Base-by-base conservation (phyloP, 1,140 invertebrate species). In the Drosophila kikkawai region DNA sequence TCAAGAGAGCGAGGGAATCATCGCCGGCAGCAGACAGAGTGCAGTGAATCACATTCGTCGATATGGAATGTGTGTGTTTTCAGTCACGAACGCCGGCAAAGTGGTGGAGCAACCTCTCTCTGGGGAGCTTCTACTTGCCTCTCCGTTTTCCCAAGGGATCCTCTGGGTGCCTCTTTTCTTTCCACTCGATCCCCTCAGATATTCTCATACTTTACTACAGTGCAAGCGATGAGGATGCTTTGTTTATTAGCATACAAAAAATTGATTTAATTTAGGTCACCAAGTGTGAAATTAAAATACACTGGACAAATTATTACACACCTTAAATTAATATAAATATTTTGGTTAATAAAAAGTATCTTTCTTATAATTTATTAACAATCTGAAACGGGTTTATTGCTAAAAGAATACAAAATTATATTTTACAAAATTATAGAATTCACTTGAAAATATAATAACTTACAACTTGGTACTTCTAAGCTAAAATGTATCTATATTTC, bases 41-140 rank as follows among this genome's bases (percentile, higher is more conserved):
- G 75, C 75, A 78, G 55, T 88, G 83, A 87, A 63, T 83, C 83
- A 83, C 13, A 39, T 6, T 39, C 66, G 29, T 19, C 15, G 50
- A 26, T 37, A 19, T 34, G n/a, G 19, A 42, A 44, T 83, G 83
- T 88, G 83, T 60, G 83, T 87, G 83, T 60, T 57, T 63, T 4
- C 22, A 50, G 83, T 87, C 83, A 87, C 85, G 80, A 77, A 74
- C 80, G 80, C 83, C 80, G 71, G 36, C 68, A 45, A 53, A 17
- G 42, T 17, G 36, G 41, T 82, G 50, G 19, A 47, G 34, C 57
- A 13, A 45, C 26, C 37, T 66, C 44, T 36, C 65, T 57, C 69
- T 56, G 42, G 63, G 34, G 22, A 44, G n/a, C 50, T 12, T 69
- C 29, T 19, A 26, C 41, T 32, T 47, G 15, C 37, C 36, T 45